These are phyloP conservation scores for Beaufortia kweichowensis DNA, from an alignment of 2,113 vertebrate species.

Conservation along the genomic window DNA sequence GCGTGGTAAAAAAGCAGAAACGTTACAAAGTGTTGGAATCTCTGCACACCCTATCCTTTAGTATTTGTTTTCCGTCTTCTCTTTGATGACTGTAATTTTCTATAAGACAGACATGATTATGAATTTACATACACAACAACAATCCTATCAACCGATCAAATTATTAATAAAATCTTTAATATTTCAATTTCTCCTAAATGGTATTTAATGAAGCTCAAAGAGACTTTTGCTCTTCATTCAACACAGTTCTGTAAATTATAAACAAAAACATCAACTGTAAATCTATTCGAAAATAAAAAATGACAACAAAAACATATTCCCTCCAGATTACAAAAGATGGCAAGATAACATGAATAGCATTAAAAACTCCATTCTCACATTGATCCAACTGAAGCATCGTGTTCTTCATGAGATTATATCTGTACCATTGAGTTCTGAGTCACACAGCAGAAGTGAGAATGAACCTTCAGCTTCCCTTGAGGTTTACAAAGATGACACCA, in stretches of 20 bases:
- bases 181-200: too few relatives aligned
- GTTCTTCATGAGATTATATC: constrained; percentile 2
- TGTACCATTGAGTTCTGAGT: constrained; percentile 34
- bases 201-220: too few relatives aligned
- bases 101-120: too few relatives aligned
- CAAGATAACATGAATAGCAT: neutral
- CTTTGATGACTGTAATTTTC: neutral
- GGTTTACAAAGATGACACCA: constrained; percentile 47
- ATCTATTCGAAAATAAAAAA: too few relatives aligned
- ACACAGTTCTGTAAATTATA: too few relatives aligned
- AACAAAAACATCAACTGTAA: too few relatives aligned
- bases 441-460: constrained; percentile 56
- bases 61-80: neutral
- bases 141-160: too few relatives aligned
- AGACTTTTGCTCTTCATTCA: too few relatives aligned
- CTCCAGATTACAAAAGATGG: neutral
- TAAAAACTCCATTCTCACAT: constrained; percentile 41
- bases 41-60: constrained; percentile 60
- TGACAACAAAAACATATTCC: neutral
- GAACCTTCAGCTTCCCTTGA: constrained; percentile 45
- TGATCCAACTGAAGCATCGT: neutral
- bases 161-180: too few relatives aligned
- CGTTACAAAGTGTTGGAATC: constrained; percentile 66
- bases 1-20: constrained; percentile 51
- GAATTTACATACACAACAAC: too few relatives aligned